phyloP scores from a whole-genome alignment of 1,140 invertebrate species.

The Leptinotarsa lineolata region DNA sequence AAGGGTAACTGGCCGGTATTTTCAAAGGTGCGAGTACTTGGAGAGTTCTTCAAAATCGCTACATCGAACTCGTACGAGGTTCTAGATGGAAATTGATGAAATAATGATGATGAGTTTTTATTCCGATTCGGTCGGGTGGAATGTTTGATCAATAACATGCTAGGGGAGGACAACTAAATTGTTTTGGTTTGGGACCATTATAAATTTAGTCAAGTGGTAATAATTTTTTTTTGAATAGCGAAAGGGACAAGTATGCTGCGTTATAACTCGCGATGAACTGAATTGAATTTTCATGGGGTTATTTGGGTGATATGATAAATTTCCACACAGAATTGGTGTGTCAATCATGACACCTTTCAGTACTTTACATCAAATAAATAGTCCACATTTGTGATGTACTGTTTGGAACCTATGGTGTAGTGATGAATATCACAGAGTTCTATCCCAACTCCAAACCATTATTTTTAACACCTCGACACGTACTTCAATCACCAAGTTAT shows the following conservation, averaged over 20 bases:
- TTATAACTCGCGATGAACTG: not conserved
- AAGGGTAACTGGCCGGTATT: conserved; percentile 46
- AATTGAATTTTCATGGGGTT: not conserved
- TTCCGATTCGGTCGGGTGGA: conserved; percentile 31
- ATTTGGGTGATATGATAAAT: not conserved
- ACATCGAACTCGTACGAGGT: conserved; percentile 14
- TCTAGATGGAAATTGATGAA: conserved; percentile 37
- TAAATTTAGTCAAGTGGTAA: conserved; percentile 30
- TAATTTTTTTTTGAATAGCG: not conserved
- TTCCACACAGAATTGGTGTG: no score
- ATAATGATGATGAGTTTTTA: conserved; percentile 39
- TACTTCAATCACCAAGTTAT: no score
- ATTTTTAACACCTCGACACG: no score
- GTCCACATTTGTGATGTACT: no score
- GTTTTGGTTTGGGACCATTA: conserved; percentile 35
- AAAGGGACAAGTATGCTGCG: not conserved
- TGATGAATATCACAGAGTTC: no score
- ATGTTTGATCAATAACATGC: conserved; percentile 43
- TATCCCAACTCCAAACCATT: no score
- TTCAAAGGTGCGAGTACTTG: conserved; percentile 44
- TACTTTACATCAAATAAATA: no score
- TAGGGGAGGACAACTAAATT: conserved; percentile 35
- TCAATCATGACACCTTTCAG: no score
- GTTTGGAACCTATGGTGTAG: no score
- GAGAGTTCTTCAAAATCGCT: conserved; percentile 39